Evolutionary conservation across 2,888 invertebrate genomes (phyloP).

Genomic region (Argynnis bischoffii): DNA sequence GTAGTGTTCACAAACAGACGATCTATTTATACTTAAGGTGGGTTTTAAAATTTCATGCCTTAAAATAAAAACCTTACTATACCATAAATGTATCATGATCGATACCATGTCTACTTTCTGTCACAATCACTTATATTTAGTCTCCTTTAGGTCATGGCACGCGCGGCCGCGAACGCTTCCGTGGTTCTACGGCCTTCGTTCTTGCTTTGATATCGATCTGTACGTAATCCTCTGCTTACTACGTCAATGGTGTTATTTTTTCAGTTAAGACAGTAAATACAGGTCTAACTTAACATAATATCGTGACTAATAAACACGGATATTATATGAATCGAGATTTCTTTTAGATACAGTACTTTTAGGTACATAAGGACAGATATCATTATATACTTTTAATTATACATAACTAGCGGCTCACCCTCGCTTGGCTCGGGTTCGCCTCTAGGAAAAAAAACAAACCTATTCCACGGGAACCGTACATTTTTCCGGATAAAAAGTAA

Average conservation of each 20-base stretch:
- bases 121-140: conserved; percentile 30
- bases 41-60: too few relatives aligned
- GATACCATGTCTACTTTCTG: conserved; percentile 17
- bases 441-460: too few relatives aligned
- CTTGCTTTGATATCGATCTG: conserved; percentile 30
- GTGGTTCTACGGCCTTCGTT: conserved; percentile 48
- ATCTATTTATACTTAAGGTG: too few relatives aligned
- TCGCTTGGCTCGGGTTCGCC: too few relatives aligned
- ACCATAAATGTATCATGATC: background rate
- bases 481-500: too few relatives aligned
- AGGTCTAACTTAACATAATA: background rate
- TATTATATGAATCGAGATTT: background rate
- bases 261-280: too few relatives aligned
- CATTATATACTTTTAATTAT: too few relatives aligned
- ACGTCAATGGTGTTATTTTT: conserved; percentile 6
- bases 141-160: conserved; percentile 49
- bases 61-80: background rate
- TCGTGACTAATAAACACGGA: background rate
- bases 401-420: too few relatives aligned
- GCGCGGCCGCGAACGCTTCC: conserved; percentile 62
- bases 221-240: conserved; percentile 19
- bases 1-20: too few relatives aligned
- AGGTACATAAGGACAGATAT: too few relatives aligned
- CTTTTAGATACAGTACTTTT: too few relatives aligned
- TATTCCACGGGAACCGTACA: too few relatives aligned